Conservation (phyloP, 1,140 invertebrate species). For the Magallana ariakensis region DNA sequence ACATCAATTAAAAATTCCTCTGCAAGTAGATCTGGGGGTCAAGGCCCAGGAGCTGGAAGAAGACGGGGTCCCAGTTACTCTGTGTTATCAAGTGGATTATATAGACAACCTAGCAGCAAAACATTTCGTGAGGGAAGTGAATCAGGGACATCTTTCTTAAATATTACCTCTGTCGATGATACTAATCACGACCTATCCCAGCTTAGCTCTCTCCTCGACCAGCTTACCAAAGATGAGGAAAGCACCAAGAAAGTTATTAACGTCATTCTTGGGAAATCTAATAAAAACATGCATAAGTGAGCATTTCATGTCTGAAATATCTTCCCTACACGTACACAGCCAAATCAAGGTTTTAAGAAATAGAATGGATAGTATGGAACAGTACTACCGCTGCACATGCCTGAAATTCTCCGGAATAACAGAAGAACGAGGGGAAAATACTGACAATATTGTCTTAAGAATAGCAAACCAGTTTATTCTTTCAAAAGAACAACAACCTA, state of each 20-base stretch:
- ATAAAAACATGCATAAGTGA: background rate
- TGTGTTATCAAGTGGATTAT: background rate
- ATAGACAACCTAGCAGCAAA: background rate
- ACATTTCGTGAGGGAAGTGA: background rate
- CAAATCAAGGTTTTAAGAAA: background rate
- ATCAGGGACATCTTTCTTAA: background rate
- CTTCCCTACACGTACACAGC: background rate
- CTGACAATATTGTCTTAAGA: background rate
- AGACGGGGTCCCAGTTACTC: background rate
- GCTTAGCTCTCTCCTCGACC: background rate
- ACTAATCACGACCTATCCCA: background rate
- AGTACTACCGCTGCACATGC: background rate
- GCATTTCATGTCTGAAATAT: background rate
- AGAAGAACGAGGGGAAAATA: background rate
- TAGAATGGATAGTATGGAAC: background rate
- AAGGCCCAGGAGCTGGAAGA: background rate
- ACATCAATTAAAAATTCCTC: background rate
- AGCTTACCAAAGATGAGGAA: background rate
- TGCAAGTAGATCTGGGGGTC: background rate
- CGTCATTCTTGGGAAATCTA: background rate
- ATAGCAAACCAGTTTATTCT: background rate
- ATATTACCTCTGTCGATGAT: background rate
- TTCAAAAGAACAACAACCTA: too few relatives aligned
- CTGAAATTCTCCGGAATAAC: background rate
- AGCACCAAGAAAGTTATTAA: background rate